Evolutionary conservation across 2,888 invertebrate genomes (phyloP).

Genomic region (Microctonus hyperodae): DNA sequence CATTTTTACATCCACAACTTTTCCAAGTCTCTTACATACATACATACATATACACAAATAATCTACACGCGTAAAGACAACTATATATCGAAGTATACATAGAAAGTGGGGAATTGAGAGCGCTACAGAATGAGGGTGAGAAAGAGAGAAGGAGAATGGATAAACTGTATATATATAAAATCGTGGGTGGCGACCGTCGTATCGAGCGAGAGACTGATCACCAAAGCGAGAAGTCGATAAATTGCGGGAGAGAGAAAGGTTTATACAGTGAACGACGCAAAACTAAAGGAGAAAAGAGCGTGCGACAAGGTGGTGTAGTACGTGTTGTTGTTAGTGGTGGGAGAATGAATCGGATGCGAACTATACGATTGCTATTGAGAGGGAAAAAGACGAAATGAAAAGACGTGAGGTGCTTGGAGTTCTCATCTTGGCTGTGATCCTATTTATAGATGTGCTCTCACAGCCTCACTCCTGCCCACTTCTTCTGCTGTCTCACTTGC

Average conservation of each 20-base stretch:
- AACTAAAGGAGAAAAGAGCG: background rate
- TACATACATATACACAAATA: background rate
- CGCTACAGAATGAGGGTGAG: constrained; percentile 9
- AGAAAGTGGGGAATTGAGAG: background rate
- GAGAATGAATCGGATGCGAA: constrained; percentile 22
- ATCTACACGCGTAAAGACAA: background rate
- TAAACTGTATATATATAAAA: constrained; percentile 29
- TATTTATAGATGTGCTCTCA: constrained; percentile 63
- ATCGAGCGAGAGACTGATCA: constrained; percentile 32
- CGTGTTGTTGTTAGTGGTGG: constrained; percentile 15
- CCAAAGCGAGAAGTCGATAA: constrained; percentile 35
- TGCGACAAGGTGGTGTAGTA: constrained; percentile 9
- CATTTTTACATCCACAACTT: background rate
- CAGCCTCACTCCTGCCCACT: constrained; percentile 60
- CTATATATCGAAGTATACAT: too few relatives aligned
- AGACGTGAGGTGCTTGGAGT: constrained; percentile 56
- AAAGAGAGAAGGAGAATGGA: constrained; percentile 23
- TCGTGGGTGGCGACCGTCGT: constrained; percentile 37
- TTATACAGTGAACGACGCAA: constrained; percentile 14
- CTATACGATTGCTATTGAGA: constrained; percentile 21
- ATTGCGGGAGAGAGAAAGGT: constrained; percentile 25
- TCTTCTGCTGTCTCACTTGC: constrained; percentile 55
- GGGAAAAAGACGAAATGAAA: constrained; percentile 31
- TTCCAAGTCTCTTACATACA: background rate
- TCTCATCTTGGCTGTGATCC: constrained; percentile 58